A percentile compares a stretch with the other conserved stretches of the same genome.
These are phyloP conservation scores for Apeira syringaria DNA, from an alignment of 2,888 invertebrate genomes.

Conservation along the genomic window DNA sequence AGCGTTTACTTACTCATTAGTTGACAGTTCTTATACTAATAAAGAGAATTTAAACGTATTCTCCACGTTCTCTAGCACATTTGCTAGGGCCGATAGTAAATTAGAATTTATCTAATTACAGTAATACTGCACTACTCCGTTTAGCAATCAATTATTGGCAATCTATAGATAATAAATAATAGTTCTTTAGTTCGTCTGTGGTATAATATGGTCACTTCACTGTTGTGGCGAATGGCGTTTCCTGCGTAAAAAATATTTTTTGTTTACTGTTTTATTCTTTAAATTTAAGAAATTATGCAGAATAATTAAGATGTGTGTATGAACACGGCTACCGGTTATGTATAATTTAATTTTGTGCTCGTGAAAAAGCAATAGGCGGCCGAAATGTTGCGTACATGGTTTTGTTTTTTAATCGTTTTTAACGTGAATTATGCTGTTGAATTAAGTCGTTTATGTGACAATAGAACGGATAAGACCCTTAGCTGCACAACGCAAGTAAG, in stretches of 20 bases:
- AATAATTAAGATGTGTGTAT: slow-evolving; percentile 5
- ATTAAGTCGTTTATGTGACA: slow-evolving; percentile 53
- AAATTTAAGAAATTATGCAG: slow-evolving; percentile 13
- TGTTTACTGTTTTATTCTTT: slow-evolving; percentile 18
- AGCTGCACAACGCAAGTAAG: slow-evolving; percentile 70
- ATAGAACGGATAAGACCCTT: slow-evolving; percentile 38
- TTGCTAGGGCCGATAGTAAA: too few relatives aligned
- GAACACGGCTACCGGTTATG: slow-evolving; percentile 22
- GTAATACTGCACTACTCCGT: too few relatives aligned
- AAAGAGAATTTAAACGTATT: too few relatives aligned
- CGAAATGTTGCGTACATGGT: slow-evolving; percentile 45
- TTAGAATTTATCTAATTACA: too few relatives aligned
- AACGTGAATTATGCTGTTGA: slow-evolving; percentile 51
- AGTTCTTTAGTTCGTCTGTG: too few relatives aligned
- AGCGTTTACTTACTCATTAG: too few relatives aligned
- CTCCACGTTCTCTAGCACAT: too few relatives aligned
- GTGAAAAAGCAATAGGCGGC: slow-evolving; percentile 10
- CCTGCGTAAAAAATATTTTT: slow-evolving; percentile 17
- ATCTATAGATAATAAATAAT: too few relatives aligned
- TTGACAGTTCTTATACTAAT: too few relatives aligned
- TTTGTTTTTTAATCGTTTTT: slow-evolving; percentile 49
- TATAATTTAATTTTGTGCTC: slow-evolving; percentile 24
- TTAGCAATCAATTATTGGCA: too few relatives aligned
- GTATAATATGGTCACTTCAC: too few relatives aligned
- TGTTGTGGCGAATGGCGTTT: too few relatives aligned